Evolutionary conservation across 2,888 invertebrate genomes (phyloP).

Genomic region (Tachina grossa): DNA sequence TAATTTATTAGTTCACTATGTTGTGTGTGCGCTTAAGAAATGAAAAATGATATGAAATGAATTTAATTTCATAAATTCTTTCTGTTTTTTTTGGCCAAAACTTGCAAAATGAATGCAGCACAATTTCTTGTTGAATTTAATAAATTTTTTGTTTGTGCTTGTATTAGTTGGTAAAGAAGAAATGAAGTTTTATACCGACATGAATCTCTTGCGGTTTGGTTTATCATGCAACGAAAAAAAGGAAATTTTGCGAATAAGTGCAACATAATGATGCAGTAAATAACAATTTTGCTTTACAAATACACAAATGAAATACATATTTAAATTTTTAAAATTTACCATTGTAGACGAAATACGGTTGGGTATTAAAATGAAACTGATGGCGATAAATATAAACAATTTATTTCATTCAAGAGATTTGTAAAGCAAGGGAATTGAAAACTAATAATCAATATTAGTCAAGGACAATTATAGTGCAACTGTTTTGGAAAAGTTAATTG

Average conservation of each 20-base stretch:
- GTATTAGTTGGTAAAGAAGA: slow-evolving; percentile 18
- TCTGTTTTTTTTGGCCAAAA: background rate
- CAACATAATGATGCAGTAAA: slow-evolving; percentile 32
- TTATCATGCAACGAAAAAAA: slow-evolving; percentile 31
- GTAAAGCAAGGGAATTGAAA: background rate
- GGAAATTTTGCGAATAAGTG: slow-evolving; percentile 46
- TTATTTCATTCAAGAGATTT: slow-evolving; percentile 20
- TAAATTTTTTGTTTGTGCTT: background rate
- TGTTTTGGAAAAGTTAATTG: too few species aligned
- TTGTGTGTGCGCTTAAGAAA: background rate
- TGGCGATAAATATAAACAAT: slow-evolving; percentile 45
- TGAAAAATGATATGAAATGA: slow-evolving; percentile 38
- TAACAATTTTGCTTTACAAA: slow-evolving; percentile 14
- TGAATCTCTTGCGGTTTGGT: slow-evolving; percentile 52
- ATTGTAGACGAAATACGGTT: background rate
- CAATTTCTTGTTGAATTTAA: slow-evolving; percentile 3
- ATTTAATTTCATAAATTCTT: background rate
- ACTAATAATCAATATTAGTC: background rate
- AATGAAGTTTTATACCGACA: slow-evolving; percentile 41
- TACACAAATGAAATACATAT: background rate
- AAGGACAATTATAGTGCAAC: too few species aligned
- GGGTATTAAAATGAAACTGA: slow-evolving; percentile 40
- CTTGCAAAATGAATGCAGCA: slow-evolving; percentile 9
- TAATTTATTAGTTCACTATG: background rate
- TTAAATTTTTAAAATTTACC: slow-evolving; percentile 36